A percentile compares a stretch with the other conserved stretches of the same genome.
Conservation (phyloP, 1,140 invertebrate genomes). For the Nomia melanderi region DNA sequence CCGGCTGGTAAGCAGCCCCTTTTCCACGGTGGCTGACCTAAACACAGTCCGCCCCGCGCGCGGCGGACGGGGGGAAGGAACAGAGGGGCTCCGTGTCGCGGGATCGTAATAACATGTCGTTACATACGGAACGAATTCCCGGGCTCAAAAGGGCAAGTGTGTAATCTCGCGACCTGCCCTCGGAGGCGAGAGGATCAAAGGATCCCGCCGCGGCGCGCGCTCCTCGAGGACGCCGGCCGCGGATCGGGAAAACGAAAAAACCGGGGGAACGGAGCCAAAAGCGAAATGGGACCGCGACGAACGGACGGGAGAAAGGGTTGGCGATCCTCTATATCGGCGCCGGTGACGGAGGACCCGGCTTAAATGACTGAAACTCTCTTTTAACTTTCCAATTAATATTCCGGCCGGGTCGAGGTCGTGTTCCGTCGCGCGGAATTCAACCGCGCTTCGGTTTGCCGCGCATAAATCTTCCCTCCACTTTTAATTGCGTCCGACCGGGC, state of each 20-base stretch:
- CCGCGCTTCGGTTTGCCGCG: constrained; percentile 34
- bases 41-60: background rate
- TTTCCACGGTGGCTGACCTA: background rate
- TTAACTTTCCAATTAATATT: constrained; percentile 76
- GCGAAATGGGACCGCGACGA: background rate
- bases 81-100: constrained; percentile 21
- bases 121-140: constrained; percentile 57
- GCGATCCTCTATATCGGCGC: no score
- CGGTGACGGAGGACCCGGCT: background rate
- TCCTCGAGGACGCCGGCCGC: constrained; percentile 22
- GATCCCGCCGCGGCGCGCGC: constrained; percentile 32
- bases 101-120: constrained; percentile 62
- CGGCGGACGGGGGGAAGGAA: no score
- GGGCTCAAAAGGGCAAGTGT: constrained; percentile 57
- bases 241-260: constrained; percentile 5
- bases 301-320: background rate
- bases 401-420: constrained; percentile 44
- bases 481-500: constrained; percentile 73
- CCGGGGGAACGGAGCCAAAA: background rate
- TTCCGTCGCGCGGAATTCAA: constrained; percentile 18
- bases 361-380: constrained; percentile 66
- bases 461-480: constrained; percentile 68
- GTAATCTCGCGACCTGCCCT: constrained; percentile 51
- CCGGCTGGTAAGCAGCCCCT: background rate
- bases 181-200: constrained; percentile 59